phyloP scores from a whole-genome alignment of 1,140 invertebrate species.

The Melanaphis sacchari region DNA sequence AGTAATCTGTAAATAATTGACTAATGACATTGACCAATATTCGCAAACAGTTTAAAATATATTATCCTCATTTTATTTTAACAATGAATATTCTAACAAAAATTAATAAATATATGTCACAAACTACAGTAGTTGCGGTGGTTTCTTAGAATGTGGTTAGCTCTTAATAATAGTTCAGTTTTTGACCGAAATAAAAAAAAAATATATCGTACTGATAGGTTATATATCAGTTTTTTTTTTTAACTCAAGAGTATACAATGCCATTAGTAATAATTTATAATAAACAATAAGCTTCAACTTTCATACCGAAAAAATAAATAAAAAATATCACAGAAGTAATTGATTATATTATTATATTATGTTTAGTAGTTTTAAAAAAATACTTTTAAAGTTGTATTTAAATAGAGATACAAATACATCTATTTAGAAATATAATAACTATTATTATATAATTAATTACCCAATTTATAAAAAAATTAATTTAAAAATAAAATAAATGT shows the following conservation, averaged over 20 bases:
- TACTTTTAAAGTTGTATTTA: neutral
- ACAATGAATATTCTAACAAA: neutral
- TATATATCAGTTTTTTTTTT: neutral
- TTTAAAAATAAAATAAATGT: too few species aligned
- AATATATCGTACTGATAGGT: neutral
- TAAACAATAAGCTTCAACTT: neutral
- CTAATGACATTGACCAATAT: constrained; percentile 17
- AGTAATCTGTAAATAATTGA: neutral
- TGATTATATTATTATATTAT: too few species aligned
- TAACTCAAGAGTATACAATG: neutral
- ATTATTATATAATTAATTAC: too few species aligned
- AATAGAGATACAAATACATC: neutral
- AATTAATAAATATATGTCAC: neutral
- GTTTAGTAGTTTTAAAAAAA: neutral
- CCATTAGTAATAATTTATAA: neutral
- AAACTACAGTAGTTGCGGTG: neutral
- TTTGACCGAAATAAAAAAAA: neutral
- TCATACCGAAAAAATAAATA: too few species aligned
- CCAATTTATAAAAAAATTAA: too few species aligned
- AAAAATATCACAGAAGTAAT: neutral
- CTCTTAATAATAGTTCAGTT: neutral
- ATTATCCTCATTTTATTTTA: neutral
- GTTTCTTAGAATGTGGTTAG: neutral
- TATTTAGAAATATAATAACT: neutral
- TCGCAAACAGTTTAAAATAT: neutral